Base-by-base conservation (phyloP, 2,113 vertebrate genomes). In the Leucoraja erinaceus region DNA sequence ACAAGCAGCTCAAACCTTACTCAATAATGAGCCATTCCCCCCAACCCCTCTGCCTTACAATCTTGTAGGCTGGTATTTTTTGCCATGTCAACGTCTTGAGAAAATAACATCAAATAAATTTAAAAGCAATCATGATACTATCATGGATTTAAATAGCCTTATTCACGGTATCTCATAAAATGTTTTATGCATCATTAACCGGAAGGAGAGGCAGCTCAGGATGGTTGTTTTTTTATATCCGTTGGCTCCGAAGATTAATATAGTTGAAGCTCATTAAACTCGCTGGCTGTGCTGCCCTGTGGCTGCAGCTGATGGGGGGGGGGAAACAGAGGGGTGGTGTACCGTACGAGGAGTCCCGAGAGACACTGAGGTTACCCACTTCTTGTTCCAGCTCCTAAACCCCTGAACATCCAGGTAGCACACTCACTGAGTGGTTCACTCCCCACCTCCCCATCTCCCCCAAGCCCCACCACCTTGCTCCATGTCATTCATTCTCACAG, bases 111-210 rank as follows among this genome's bases (percentile, higher is more conserved):
- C 83, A 61, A 63, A 63, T 88, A 88, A 88, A 63, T 88, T 88
- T 63, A 63, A 88, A 88, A 63, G 56, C 59, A 88, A 63, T 88
- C 83, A 88, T 88, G 63, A 63, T 16, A 7, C n/a, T n/a, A 63
- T 88, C 59, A 88, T 63, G 61, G 83, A 31, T 88, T 88, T 88
- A 88, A 88, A 63, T 63, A 88, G 59, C 59, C 1, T 31, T 63
- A 56, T 88, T 63, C 83, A 88, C 28, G 28, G 12, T 63, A 63
- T 63, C 59, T 28, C 83, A 88, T 88, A 88, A 88, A 88, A 63
- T 88, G 59, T 63, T 88, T 88, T 88, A 88, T 88, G 83, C 83
- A 31, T 63, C 59, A 63, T 88, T 88, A 88, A 88, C 56, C 11
- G 12, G 1, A 63, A 88, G 56, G 28, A n/a, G 83, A 86, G 59